These are phyloP conservation scores for Amphipyra tragopoginis DNA, from an alignment of 2,888 invertebrate species.

Conservation along the genomic window DNA sequence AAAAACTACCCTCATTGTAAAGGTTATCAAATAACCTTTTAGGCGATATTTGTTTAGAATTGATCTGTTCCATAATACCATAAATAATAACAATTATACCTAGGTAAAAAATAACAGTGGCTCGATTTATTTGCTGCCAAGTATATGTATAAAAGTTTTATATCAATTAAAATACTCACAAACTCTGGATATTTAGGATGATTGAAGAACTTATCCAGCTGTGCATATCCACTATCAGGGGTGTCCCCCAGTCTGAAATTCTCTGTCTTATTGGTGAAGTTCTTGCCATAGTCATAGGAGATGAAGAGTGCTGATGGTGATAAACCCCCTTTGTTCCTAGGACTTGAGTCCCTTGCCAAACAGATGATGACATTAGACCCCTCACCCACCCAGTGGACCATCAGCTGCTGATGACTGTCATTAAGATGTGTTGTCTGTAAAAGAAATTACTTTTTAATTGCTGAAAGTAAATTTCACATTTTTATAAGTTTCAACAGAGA, in stretches of 20 bases:
- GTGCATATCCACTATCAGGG: constrained; percentile 90
- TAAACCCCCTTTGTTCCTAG: constrained; percentile 85
- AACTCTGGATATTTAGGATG: constrained; percentile 94
- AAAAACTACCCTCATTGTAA: too few relatives aligned
- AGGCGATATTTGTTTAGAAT: too few relatives aligned
- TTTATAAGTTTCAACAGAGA: constrained; percentile 1
- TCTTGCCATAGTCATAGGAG: constrained; percentile 96
- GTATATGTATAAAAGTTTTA: too few relatives aligned
- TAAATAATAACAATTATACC: too few relatives aligned
- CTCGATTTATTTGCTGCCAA: too few relatives aligned
- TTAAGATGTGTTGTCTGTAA: constrained; percentile 93
- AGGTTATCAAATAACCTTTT: too few relatives aligned
- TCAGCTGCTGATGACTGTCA: constrained; percentile 96
- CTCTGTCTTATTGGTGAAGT: constrained; percentile 93
- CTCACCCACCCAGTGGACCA: constrained; percentile 98
- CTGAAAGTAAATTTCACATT: constrained; percentile 19
- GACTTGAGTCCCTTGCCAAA: constrained; percentile 93
- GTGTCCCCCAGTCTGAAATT: constrained; percentile 90
- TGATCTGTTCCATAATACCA: too few relatives aligned
- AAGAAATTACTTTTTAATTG: constrained; percentile 28
- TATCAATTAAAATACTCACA: constrained; percentile 89
- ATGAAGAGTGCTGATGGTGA: constrained; percentile 95
- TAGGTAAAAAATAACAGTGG: too few relatives aligned
- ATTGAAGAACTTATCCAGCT: constrained; percentile 95
- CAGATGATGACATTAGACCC: constrained; percentile 96